Conservation (phyloP, 2,113 vertebrate species). For the Leptobrachium ailaonicum region DNA sequence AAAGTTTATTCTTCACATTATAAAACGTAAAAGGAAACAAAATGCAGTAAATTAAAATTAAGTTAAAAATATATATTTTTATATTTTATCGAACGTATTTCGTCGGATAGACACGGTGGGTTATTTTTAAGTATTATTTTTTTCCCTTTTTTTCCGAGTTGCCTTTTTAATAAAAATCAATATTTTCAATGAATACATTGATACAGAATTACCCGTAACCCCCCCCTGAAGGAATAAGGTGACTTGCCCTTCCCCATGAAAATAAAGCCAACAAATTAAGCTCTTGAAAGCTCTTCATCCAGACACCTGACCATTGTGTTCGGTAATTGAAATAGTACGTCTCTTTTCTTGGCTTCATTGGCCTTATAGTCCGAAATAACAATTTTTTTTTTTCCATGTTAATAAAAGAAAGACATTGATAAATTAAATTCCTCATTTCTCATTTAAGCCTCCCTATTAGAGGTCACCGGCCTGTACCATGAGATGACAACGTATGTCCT, state of each 20-base stretch:
- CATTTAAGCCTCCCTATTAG: slow-evolving; percentile 16
- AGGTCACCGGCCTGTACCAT: not conserved
- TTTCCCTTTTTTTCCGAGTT: not conserved
- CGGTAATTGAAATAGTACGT: slow-evolving; percentile 1
- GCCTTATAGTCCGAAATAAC: not conserved
- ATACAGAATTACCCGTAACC: not conserved
- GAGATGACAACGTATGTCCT: slow-evolving; percentile 18
- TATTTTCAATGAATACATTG: slow-evolving; percentile 42
- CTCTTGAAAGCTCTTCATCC: not conserved
- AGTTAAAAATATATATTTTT: too few relatives aligned
- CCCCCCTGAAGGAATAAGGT: slow-evolving; percentile 4
- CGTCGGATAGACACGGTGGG: not conserved
- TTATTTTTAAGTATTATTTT: not conserved
- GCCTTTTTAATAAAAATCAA: slow-evolving; percentile 36
- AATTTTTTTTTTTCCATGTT: slow-evolving; percentile 5
- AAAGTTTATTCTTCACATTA: too few relatives aligned
- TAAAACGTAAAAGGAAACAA: too few relatives aligned
- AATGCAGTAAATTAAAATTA: too few relatives aligned
- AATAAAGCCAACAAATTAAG: slow-evolving; percentile 20
- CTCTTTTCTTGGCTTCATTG: slow-evolving; percentile 1
- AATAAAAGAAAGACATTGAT: slow-evolving; percentile 26
- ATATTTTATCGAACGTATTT: not conserved
- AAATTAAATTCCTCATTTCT: slow-evolving; percentile 26
- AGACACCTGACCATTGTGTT: not conserved
- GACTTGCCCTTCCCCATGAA: slow-evolving; percentile 11